Conservation (phyloP, 1,140 invertebrate genomes). For the Orius laevigatus region DNA sequence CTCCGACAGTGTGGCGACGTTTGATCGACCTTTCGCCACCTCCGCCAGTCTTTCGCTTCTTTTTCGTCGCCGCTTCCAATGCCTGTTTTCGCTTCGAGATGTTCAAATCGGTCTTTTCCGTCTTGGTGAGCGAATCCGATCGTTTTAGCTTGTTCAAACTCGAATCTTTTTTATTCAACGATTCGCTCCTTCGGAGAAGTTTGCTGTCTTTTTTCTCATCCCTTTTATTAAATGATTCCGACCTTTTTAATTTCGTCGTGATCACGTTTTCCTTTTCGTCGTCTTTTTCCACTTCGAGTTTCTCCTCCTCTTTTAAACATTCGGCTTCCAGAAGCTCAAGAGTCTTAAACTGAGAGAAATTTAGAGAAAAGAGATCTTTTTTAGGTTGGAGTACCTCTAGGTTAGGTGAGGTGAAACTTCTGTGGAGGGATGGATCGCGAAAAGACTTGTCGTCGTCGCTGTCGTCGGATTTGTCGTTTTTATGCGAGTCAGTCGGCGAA, state of each 20-base stretch:
- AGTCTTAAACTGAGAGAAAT: constrained; percentile 7
- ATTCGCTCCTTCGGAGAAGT: constrained; percentile 26
- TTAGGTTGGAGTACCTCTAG: constrained; percentile 13
- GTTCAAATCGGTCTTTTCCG: constrained; percentile 66
- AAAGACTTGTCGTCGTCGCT: constrained; percentile 2
- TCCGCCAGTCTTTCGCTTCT: constrained; percentile 58
- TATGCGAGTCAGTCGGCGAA: background rate
- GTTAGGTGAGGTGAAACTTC: constrained; percentile 6
- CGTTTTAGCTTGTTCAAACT: constrained; percentile 32
- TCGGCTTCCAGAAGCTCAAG: constrained; percentile 15
- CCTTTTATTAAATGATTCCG: constrained; percentile 41
- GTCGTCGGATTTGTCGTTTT: background rate
- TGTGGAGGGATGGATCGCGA: constrained; percentile 14
- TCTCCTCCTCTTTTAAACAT: constrained; percentile 22
- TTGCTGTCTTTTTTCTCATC: constrained; percentile 24
- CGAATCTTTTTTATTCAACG: constrained; percentile 28
- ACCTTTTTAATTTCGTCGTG: constrained; percentile 29
- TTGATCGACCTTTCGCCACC: constrained; percentile 56
- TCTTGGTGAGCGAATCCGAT: constrained; percentile 54
- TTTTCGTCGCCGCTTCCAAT: constrained; percentile 25
- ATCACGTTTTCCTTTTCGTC: constrained; percentile 15
- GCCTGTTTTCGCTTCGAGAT: constrained; percentile 52
- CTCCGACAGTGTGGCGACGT: constrained; percentile 78
- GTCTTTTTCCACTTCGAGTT: constrained; percentile 25
- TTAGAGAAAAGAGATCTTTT: background rate